A percentile compares a stretch with the other conserved stretches of the same genome.
Conservation (phyloP, 2,797 vertebrate genomes). For the Liparis tanakae region DNA sequence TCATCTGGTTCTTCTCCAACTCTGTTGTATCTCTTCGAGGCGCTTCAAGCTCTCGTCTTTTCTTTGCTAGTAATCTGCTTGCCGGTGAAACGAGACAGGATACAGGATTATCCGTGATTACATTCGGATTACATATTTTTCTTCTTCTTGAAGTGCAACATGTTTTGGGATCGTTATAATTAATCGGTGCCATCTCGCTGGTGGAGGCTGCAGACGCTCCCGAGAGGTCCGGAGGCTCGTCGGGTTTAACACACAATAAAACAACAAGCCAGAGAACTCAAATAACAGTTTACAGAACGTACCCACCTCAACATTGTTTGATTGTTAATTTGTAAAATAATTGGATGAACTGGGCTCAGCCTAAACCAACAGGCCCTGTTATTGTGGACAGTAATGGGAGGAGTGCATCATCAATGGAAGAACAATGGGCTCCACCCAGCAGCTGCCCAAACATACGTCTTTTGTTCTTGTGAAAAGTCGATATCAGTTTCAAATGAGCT, state of each 20-base stretch:
- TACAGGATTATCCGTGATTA: slow-evolving; percentile 48
- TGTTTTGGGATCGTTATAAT: slow-evolving; percentile 57
- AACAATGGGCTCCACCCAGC: neutral
- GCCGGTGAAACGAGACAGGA: slow-evolving; percentile 18
- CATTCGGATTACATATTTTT: slow-evolving; percentile 25
- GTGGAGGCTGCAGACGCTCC: slow-evolving; percentile 33
- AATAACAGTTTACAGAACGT: slow-evolving; percentile 20
- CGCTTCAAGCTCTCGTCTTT: slow-evolving; percentile 23
- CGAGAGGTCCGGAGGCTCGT: slow-evolving; percentile 29
- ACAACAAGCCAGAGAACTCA: slow-evolving; percentile 40
- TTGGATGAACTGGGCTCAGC: neutral
- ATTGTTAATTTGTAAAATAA: slow-evolving; percentile 8
- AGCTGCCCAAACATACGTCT: neutral
- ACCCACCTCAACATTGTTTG: slow-evolving; percentile 2
- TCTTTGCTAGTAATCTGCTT: neutral
- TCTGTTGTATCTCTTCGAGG: slow-evolving; percentile 11
- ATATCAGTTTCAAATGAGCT: neutral
- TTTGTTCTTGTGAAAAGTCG: neutral
- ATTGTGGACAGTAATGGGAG: neutral
- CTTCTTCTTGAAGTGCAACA: slow-evolving; percentile 26
- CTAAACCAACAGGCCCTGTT: neutral
- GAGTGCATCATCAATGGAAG: neutral
- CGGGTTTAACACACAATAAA: slow-evolving; percentile 27
- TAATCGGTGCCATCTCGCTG: slow-evolving; percentile 56
- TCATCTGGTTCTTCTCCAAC: slow-evolving; percentile 26